These are phyloP conservation scores for Piprites chloris DNA, from an alignment of 2,113 vertebrate genomes.

Conservation along the genomic window DNA sequence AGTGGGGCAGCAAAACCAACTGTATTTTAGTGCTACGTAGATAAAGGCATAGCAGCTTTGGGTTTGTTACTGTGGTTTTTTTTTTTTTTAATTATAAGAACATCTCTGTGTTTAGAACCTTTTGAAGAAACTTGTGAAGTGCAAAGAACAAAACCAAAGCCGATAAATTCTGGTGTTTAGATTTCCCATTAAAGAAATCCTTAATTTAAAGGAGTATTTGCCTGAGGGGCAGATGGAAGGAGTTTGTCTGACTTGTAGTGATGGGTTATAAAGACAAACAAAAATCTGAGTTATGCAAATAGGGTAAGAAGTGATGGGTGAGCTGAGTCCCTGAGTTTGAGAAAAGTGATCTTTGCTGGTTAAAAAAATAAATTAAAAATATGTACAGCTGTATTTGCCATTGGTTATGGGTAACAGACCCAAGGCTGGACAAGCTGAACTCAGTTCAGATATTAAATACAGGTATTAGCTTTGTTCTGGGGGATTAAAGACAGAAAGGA, in stretches of 20 bases:
- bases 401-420: background rate
- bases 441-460: background rate
- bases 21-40: background rate
- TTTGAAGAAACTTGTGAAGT: background rate
- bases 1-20: background rate
- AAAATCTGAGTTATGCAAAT: constrained; percentile 4
- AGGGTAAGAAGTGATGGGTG: background rate
- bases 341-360: background rate
- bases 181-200: background rate
- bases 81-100: background rate
- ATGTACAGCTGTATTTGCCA: background rate
- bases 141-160: background rate
- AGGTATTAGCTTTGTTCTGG: background rate
- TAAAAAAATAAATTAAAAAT: background rate
- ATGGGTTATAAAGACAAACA: background rate
- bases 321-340: background rate
- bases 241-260: background rate
- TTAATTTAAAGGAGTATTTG: background rate
- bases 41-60: background rate
- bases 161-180: background rate
- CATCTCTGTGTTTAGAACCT: background rate
- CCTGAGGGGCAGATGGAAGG: background rate
- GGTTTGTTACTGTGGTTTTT: background rate
- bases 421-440: background rate
- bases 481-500: background rate